A percentile compares a stretch with the other conserved stretches of the same genome.
These are phyloP conservation scores for Palaemon carinicauda DNA, from an alignment of 1,140 invertebrate species.

Conservation along the genomic window DNA sequence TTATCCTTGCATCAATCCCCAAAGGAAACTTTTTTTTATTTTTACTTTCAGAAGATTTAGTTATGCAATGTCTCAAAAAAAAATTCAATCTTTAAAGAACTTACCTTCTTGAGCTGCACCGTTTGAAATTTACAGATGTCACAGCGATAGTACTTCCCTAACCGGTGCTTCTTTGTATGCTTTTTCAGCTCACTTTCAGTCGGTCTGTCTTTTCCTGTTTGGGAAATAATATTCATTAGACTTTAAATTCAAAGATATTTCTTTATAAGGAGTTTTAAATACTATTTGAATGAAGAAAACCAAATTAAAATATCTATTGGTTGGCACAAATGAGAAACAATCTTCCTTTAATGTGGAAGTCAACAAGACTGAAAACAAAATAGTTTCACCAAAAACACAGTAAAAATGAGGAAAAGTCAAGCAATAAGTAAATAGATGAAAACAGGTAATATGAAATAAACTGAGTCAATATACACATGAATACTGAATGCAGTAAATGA, in stretches of 20 bases:
- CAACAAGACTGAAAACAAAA: background rate
- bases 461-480: too few species aligned
- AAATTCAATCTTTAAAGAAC: background rate
- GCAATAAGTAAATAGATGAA: too few species aligned
- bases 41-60: too few species aligned
- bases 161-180: conserved; percentile 62
- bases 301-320: too few species aligned
- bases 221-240: background rate
- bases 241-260: background rate
- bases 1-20: too few species aligned
- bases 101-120: conserved; percentile 63
- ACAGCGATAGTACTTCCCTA: conserved; percentile 61
- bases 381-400: background rate
- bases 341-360: background rate
- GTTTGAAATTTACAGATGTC: conserved; percentile 62
- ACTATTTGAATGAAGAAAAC: too few species aligned
- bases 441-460: too few species aligned
- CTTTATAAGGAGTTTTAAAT: background rate
- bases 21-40: too few species aligned
- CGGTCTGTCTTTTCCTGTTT: conserved; percentile 61
- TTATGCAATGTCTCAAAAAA: too few species aligned
- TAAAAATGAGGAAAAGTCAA: too few species aligned
- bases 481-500: too few species aligned
- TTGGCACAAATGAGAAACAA: background rate
- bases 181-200: conserved; percentile 61